These are phyloP conservation scores for Maconellicoccus hirsutus DNA, from an alignment of 1,140 invertebrate species.

Conservation along the genomic window DNA sequence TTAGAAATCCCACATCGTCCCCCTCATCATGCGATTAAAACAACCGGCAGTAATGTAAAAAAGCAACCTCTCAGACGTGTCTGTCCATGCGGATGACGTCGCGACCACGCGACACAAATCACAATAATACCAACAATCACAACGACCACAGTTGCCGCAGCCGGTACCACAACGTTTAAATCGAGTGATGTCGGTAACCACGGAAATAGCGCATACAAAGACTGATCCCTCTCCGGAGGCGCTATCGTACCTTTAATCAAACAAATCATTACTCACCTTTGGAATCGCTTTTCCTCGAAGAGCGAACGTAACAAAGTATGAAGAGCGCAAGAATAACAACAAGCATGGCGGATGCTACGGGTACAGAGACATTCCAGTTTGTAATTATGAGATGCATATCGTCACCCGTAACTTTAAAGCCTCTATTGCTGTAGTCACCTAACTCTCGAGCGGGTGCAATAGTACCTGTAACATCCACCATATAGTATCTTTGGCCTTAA, in stretches of 20 bases:
- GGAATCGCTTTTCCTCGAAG: constrained; percentile 60
- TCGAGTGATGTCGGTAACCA: constrained; percentile 78
- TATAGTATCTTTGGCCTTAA: too few relatives aligned
- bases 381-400: constrained; percentile 69
- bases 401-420: constrained; percentile 42
- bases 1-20: too few relatives aligned
- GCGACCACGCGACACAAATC: constrained; percentile 70
- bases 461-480: constrained; percentile 63
- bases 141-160: constrained; percentile 70
- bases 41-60: background rate
- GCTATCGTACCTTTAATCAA: constrained; percentile 58
- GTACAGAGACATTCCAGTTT: constrained; percentile 85
- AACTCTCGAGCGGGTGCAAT: constrained; percentile 80
- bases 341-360: constrained; percentile 78
- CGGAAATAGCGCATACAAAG: constrained; percentile 50
- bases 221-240: constrained; percentile 53
- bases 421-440: constrained; percentile 44
- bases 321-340: constrained; percentile 84
- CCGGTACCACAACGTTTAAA: constrained; percentile 71
- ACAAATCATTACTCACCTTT: constrained; percentile 57
- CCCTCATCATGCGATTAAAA: too few relatives aligned
- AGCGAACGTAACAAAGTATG: constrained; percentile 78
- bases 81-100: constrained; percentile 56
- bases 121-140: constrained; percentile 78
- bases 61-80: constrained; percentile 61